phyloP scores from a whole-genome alignment of 2,888 invertebrate species.

The Iphiclides podalirius region DNA sequence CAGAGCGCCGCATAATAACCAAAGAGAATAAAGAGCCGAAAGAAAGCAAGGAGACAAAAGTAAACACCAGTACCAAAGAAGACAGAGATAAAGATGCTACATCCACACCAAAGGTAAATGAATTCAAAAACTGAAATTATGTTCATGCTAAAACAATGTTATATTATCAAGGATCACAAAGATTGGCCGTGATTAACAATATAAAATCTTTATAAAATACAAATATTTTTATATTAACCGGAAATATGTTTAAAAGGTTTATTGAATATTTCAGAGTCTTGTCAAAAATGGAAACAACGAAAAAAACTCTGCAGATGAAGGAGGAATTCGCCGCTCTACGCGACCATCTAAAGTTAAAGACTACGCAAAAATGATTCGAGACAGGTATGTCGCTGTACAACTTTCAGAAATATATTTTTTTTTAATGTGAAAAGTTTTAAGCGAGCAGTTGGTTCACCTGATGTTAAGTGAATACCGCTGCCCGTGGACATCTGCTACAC shows the following conservation, averaged over 20 bases:
- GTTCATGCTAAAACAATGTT: no score
- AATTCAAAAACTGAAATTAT: no score
- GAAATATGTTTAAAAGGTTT: no score
- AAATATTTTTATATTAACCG: no score
- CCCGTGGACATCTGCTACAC: no score
- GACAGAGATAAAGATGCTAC: constrained; percentile 36
- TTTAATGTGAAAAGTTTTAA: no score
- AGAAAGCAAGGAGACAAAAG: constrained; percentile 50
- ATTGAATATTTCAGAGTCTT: constrained; percentile 46
- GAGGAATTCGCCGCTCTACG: constrained; percentile 69
- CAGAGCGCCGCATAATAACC: constrained; percentile 48
- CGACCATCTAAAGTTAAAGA: constrained; percentile 76
- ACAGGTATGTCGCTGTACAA: constrained; percentile 36
- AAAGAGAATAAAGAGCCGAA: constrained; percentile 68
- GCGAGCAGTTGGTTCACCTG: no score
- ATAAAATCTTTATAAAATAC: no score
- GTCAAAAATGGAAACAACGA: constrained; percentile 57
- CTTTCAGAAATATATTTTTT: no score
- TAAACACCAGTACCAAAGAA: constrained; percentile 43
- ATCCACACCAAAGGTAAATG: constrained; percentile 28
- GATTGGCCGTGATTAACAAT: no score
- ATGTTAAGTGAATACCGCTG: no score
- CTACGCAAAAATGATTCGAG: constrained; percentile 79
- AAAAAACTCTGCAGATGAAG: constrained; percentile 46
- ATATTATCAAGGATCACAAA: no score